Evolutionary conservation across 2,113 vertebrate genomes (phyloP).

Genomic region (Paraplagusia blochii): DNA sequence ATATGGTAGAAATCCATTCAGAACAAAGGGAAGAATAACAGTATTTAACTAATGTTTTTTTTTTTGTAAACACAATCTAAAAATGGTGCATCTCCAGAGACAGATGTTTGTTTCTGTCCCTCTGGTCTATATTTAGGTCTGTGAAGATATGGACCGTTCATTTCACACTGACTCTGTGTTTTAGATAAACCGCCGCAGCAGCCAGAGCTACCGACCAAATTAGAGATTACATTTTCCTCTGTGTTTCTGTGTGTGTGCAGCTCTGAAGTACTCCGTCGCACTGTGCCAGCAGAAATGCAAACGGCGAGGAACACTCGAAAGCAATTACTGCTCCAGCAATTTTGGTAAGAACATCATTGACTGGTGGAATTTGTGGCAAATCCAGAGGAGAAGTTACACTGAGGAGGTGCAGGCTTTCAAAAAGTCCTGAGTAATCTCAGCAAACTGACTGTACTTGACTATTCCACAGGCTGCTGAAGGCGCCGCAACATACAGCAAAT

Average conservation of each 20-base stretch:
- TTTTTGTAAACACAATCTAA: slow-evolving; percentile 19
- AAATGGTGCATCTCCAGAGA: slow-evolving; percentile 30
- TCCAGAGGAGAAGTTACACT: slow-evolving; percentile 5
- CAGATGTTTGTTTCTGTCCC: slow-evolving; percentile 31
- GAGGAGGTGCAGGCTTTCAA: neutral
- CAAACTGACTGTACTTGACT: too few species aligned
- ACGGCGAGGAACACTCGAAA: slow-evolving; percentile 84
- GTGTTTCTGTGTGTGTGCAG: slow-evolving; percentile 67
- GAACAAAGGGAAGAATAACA: slow-evolving; percentile 40
- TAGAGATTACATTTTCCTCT: slow-evolving; percentile 33
- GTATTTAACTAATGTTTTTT: slow-evolving; percentile 17
- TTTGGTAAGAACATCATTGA: slow-evolving; percentile 83
- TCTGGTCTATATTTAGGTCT: neutral
- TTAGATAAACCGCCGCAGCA: slow-evolving; percentile 19
- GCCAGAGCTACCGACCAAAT: slow-evolving; percentile 31
- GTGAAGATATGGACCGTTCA: neutral
- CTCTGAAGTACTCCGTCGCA: slow-evolving; percentile 86
- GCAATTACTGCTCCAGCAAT: slow-evolving; percentile 93
- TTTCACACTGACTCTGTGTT: slow-evolving; percentile 11
- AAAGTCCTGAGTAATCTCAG: too few species aligned
- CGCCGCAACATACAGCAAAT: too few species aligned
- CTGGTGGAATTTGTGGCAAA: slow-evolving; percentile 13
- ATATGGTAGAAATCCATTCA: slow-evolving; percentile 22
- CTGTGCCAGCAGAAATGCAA: slow-evolving; percentile 93
- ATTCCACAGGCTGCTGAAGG: too few species aligned